Evolutionary conservation across 2,113 vertebrate species (phyloP).

Genomic region (Dromaius novaehollandiae): DNA sequence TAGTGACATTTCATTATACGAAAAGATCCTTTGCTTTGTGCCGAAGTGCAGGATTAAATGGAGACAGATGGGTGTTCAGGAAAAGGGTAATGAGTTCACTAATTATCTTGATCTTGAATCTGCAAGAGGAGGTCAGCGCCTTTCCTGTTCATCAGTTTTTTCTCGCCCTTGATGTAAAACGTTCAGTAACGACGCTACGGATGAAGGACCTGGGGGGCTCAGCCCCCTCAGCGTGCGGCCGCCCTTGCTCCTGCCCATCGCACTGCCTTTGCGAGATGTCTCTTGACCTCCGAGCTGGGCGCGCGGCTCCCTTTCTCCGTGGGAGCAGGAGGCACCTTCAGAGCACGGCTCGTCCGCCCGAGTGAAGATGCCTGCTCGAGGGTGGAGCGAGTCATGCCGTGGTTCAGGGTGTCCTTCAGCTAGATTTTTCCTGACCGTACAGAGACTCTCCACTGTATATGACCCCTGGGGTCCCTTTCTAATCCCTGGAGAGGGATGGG

Average conservation of each 20-base stretch:
- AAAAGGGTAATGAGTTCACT: not conserved
- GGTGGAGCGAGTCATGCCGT: too few relatives aligned
- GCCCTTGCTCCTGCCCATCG: not conserved
- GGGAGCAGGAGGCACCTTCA: not conserved
- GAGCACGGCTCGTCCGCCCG: not conserved
- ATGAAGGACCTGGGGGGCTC: not conserved
- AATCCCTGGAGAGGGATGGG: not conserved
- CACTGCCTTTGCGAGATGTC: not conserved
- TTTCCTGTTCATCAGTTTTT: not conserved
- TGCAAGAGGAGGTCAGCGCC: not conserved
- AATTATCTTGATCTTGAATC: not conserved
- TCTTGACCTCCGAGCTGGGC: rapidly evolving
- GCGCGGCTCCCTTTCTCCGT: not conserved
- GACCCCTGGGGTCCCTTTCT: not conserved
- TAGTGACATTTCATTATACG: not conserved
- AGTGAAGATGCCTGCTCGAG: not conserved
- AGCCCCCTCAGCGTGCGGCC: not conserved
- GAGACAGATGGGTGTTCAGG: not conserved
- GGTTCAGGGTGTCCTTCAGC: not conserved
- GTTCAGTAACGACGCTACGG: not conserved
- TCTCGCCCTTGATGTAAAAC: not conserved
- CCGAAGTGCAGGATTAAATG: not conserved
- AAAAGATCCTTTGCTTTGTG: not conserved
- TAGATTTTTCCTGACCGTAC: not conserved
- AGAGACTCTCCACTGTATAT: not conserved